These are phyloP conservation scores for Gasterosteus aculeatus DNA, from an alignment of 2,113 vertebrate species.

Conservation along the genomic window DNA sequence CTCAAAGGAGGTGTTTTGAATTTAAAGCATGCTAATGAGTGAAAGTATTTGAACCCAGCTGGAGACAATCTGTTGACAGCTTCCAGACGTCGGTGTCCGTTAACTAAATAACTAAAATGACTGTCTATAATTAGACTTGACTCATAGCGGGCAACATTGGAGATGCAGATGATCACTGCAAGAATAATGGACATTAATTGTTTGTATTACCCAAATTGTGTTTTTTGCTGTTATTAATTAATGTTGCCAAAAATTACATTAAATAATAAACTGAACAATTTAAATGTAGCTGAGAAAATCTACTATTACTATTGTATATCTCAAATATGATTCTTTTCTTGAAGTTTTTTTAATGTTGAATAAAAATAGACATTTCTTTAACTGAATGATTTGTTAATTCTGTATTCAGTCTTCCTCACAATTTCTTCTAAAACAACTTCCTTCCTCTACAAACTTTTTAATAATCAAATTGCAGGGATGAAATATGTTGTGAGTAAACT, in stretches of 20 bases:
- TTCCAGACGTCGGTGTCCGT: background rate
- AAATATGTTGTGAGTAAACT: slow-evolving; percentile 32
- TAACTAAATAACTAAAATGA: background rate
- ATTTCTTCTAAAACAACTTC: background rate
- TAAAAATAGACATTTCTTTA: background rate
- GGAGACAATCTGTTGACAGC: background rate
- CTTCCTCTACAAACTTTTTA: background rate
- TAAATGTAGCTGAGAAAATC: background rate
- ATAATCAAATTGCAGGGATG: slow-evolving; percentile 1
- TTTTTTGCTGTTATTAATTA: background rate
- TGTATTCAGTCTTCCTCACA: background rate
- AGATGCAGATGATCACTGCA: slow-evolving; percentile 7
- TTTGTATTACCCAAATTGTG: background rate
- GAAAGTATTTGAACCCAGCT: background rate
- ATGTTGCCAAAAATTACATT: background rate
- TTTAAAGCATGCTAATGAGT: background rate
- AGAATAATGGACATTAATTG: background rate
- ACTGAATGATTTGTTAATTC: background rate
- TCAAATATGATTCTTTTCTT: background rate
- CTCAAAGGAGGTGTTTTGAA: background rate
- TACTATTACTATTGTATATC: background rate
- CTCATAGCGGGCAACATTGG: background rate
- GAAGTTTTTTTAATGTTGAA: background rate
- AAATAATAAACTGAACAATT: background rate
- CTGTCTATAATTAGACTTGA: slow-evolving; percentile 16